phyloP scores from a whole-genome alignment of 2,888 invertebrate species.

The Caenorhabditis sp. region DNA sequence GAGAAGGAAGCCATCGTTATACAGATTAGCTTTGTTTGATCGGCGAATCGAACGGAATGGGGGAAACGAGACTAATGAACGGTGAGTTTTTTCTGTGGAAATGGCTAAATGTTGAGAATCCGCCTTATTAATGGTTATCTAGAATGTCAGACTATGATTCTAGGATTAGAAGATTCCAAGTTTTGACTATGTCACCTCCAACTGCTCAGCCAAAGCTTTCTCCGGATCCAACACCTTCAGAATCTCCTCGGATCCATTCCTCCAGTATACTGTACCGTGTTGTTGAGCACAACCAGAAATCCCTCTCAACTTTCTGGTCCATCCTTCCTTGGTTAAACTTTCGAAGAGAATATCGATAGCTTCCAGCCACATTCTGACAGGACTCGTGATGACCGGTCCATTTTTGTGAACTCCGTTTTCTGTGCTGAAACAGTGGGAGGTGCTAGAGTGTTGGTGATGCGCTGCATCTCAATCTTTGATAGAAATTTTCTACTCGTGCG shows the following conservation, averaged over 20 bases:
- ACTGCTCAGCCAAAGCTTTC: slow-evolving; percentile 46
- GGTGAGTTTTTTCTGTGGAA: too few species aligned
- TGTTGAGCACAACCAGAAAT: slow-evolving; percentile 96
- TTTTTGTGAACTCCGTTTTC: slow-evolving; percentile 45
- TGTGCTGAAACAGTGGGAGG: slow-evolving; percentile 41
- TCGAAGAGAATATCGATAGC: slow-evolving; percentile 94
- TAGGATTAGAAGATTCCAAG: not conserved
- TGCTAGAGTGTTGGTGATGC: too few species aligned
- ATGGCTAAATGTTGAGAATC: too few species aligned
- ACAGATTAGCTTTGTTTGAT: slow-evolving; percentile 35
- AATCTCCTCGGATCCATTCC: slow-evolving; percentile 88
- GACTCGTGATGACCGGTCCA: slow-evolving; percentile 85
- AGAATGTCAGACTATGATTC: too few species aligned
- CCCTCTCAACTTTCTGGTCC: slow-evolving; percentile 90
- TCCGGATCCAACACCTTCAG: slow-evolving; percentile 88
- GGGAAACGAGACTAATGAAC: slow-evolving; percentile 15
- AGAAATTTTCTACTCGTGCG: too few species aligned
- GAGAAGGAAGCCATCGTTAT: slow-evolving; percentile 2
- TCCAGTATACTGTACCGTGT: slow-evolving; percentile 98
- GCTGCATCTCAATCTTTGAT: too few species aligned
- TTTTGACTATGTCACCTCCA: slow-evolving; percentile 42
- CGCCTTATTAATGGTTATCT: too few species aligned
- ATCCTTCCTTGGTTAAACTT: slow-evolving; percentile 88
- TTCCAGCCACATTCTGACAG: slow-evolving; percentile 95
- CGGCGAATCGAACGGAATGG: not conserved